Conservation (phyloP, 1,140 invertebrate genomes). For the Oreohelix idahoensis region DNA sequence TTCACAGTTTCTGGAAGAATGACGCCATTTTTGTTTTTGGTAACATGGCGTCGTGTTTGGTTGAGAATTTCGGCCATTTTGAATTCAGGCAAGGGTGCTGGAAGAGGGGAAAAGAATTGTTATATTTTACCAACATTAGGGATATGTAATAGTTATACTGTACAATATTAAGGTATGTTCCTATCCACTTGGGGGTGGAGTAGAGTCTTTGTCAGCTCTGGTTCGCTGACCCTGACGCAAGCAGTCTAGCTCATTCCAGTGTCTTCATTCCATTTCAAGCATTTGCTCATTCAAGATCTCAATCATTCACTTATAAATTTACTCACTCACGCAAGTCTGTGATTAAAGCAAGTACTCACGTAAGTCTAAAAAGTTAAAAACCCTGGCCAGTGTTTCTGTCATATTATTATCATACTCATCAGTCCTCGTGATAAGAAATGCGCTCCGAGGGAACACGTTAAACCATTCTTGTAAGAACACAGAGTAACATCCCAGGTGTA, state of each 20-base stretch:
- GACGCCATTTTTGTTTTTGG: background rate
- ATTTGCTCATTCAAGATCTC: too few species aligned
- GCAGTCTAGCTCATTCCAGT: too few species aligned
- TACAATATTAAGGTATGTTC: too few species aligned
- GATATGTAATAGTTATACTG: too few species aligned
- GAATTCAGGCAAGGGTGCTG: background rate
- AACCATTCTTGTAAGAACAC: conserved; percentile 50
- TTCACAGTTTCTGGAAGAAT: background rate
- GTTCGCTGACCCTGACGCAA: too few species aligned
- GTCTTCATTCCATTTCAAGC: too few species aligned
- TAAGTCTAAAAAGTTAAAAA: conserved; percentile 75
- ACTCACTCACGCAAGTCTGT: too few species aligned
- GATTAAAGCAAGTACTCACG: conserved; percentile 40
- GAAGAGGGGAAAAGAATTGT: background rate
- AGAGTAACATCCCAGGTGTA: conserved; percentile 49
- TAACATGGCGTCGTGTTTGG: background rate
- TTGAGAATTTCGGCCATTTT: background rate
- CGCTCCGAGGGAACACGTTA: conserved; percentile 41
- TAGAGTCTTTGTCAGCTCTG: too few species aligned
- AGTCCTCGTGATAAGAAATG: conserved; percentile 80
- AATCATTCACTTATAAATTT: too few species aligned
- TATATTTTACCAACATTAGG: too few species aligned
- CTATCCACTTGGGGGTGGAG: too few species aligned
- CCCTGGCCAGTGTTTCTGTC: conserved; percentile 85
- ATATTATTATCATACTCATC: conserved; percentile 89